Base-by-base conservation (phyloP, 1,140 invertebrate species). In the Delia radicum region DNA sequence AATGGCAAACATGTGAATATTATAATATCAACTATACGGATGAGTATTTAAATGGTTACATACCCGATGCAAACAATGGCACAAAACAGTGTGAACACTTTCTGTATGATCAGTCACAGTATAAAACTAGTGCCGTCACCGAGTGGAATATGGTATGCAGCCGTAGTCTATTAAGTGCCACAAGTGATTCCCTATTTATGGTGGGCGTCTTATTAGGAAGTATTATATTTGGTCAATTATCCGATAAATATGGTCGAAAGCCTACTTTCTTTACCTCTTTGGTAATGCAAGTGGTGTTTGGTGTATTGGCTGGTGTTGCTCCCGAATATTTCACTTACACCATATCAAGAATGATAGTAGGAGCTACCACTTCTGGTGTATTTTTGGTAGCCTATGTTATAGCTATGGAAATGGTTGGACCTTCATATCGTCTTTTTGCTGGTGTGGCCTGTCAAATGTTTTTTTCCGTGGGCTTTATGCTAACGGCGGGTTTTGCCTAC, bases 141-240 rank as follows among this genome's bases (percentile, higher is more conserved):
- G 91, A 93, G 81, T 96, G 92, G 90, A 83, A 94, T 80, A 87
- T 95, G 82, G 92, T 95, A 6, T 96, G 94, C 85, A 89, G 91
- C 42, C 88, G 87, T 63, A 88, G 90, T 24, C 91, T 91, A 87
- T 79, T 94, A 71, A 87, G 89, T 79, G 92, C 93, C n/a, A 90
- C 90, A n/a, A 90, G 92, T 6, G 93, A 95, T 83, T 90, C 94
- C 1, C 79, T 95, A 31, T 95, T 94, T 84, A 95, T 96, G 93
- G 85, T 93, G 77, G 95, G 95, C 76, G 93, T 94, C 74, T 90
- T 95, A 80, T 76, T 94, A 74, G 94, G 94, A 13, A 94, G 93
- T 69, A 90, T 95, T 73, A 85, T 93, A 63, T 93, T 96, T 81
- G 94, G 94, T 42, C 90, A 92, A 77, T 86, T 96, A 75, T 93